Evolutionary conservation across 2,888 invertebrate species (phyloP).

Genomic region (Syritta pipiens): DNA sequence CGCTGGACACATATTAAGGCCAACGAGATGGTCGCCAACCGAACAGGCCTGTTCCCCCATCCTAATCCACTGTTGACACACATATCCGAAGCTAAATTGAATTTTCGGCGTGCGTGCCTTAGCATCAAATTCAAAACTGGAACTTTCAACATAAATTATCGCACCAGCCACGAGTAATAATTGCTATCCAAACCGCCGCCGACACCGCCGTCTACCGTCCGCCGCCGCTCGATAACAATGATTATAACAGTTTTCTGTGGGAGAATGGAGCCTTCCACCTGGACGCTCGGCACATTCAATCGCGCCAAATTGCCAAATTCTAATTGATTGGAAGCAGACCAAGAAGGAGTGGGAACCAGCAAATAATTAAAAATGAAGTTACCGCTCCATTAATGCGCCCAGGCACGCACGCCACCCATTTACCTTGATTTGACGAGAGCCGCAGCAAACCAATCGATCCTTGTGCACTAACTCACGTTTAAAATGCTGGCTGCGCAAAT

Average conservation of each 20-base stretch:
- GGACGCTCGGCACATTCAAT: slow-evolving; percentile 35
- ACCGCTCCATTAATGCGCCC: slow-evolving; percentile 63
- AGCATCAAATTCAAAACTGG: slow-evolving; percentile 56
- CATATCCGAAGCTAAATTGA: slow-evolving; percentile 38
- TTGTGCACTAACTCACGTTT: slow-evolving; percentile 47
- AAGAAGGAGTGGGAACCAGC: slow-evolving; percentile 28
- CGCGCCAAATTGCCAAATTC: slow-evolving; percentile 48
- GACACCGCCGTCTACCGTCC: too few species aligned
- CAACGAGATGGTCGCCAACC: too few species aligned
- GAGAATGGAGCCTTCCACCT: neutral
- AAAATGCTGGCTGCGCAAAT: slow-evolving; percentile 59
- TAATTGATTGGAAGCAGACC: slow-evolving; percentile 60
- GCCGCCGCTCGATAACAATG: slow-evolving; percentile 60
- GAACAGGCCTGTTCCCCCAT: neutral
- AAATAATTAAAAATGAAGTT: slow-evolving; percentile 67
- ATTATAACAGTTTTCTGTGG: slow-evolving; percentile 55
- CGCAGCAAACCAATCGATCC: slow-evolving; percentile 51
- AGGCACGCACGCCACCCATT: slow-evolving; percentile 59
- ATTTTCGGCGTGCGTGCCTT: slow-evolving; percentile 56
- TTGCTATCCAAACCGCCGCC: slow-evolving; percentile 47
- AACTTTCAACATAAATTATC: slow-evolving; percentile 49
- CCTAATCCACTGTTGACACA: slow-evolving; percentile 58
- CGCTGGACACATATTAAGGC: too few species aligned
- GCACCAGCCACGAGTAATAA: slow-evolving; percentile 47
- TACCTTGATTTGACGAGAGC: slow-evolving; percentile 49